Percentiles rank a stretch among this genome's conserved stretches.
phyloP scores from a whole-genome alignment of 2,113 vertebrate genomes.

The Ibidorhyncha struthersii region DNA sequence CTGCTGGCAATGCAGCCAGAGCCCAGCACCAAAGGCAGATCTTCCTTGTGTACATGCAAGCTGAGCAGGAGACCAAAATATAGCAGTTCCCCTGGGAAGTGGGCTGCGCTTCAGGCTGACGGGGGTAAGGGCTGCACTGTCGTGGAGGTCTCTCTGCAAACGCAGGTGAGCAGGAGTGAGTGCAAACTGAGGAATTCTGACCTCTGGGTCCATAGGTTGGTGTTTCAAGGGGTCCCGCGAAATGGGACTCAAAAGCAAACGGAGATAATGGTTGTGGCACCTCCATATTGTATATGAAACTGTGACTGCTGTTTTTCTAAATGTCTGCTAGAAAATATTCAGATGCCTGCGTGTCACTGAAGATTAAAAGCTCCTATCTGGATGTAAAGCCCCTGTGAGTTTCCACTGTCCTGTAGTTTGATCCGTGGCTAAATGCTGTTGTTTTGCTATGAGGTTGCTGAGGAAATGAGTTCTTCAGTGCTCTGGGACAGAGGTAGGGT shows the following conservation, averaged over 20 bases:
- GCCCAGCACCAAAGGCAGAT: not conserved
- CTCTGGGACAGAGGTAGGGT: not conserved
- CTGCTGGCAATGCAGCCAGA: accelerated
- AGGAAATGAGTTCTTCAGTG: not conserved
- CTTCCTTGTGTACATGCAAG: not conserved
- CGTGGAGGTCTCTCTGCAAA: not conserved
- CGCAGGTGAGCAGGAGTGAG: not conserved
- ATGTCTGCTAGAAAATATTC: not conserved
- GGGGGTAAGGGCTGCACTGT: not conserved
- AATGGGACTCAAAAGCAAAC: not conserved
- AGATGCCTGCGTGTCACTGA: not conserved
- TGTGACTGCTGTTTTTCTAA: not conserved
- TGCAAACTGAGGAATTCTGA: not conserved
- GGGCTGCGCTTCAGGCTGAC: not conserved
- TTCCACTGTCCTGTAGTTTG: not conserved
- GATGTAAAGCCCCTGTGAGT: not conserved
- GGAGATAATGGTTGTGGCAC: not conserved
- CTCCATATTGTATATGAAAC: not conserved
- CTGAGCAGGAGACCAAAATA: not conserved
- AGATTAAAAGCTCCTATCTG: not conserved
- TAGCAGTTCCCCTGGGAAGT: not conserved
- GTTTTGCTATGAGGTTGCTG: not conserved
- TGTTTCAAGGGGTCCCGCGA: not conserved
- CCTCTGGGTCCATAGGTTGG: not conserved
- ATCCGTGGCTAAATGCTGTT: not conserved